These are phyloP conservation scores for Oryctes rhinoceros DNA, from an alignment of 1,140 invertebrate species.

Conservation along the genomic window DNA sequence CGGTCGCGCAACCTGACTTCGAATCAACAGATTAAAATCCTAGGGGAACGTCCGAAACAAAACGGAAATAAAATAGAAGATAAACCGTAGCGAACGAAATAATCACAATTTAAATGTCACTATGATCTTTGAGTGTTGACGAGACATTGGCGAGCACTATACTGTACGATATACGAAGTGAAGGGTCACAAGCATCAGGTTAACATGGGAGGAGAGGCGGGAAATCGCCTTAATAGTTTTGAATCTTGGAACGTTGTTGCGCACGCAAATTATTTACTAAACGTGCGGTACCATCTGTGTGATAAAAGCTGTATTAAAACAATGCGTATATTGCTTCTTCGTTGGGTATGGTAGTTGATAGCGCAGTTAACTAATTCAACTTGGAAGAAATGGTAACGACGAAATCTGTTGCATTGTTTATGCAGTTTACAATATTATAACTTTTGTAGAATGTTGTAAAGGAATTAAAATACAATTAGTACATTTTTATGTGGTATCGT, in stretches of 20 bases:
- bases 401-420: no score
- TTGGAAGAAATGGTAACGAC: no score
- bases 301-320: background rate
- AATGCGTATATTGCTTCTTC: background rate
- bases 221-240: slow-evolving; percentile 39
- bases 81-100: slow-evolving; percentile 1
- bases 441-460: no score
- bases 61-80: background rate
- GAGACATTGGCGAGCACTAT: slow-evolving; percentile 36
- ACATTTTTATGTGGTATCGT: no score
- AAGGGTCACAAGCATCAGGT: slow-evolving; percentile 36
- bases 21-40: no score
- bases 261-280: slow-evolving; percentile 37
- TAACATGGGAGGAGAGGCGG: slow-evolving; percentile 32
- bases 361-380: no score
- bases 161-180: slow-evolving; percentile 39
- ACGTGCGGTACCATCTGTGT: background rate
- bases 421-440: no score
- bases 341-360: no score
- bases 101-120: slow-evolving; percentile 39
- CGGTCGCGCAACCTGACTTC: background rate
- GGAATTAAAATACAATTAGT: no score
- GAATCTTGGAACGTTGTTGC: slow-evolving; percentile 31
- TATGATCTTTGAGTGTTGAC: slow-evolving; percentile 25
- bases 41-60: background rate